Evolutionary conservation across 2,113 vertebrate species (phyloP).

Genomic region (Setophaga kirtlandii): DNA sequence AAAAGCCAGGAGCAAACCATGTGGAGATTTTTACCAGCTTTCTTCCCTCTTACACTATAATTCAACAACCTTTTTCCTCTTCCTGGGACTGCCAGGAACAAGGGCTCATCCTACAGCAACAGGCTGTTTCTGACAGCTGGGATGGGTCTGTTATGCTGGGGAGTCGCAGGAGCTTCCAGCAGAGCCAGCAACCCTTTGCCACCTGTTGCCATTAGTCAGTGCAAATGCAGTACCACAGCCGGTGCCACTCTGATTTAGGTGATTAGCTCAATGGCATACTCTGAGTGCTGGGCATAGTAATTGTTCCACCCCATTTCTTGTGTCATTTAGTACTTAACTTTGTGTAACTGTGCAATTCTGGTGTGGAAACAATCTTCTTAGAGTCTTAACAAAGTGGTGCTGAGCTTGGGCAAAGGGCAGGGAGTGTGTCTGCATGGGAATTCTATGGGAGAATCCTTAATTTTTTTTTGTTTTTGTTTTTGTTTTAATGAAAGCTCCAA

Average conservation of each 20-base stretch:
- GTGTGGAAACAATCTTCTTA: background rate
- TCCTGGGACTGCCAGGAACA: background rate
- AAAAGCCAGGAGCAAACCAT: background rate
- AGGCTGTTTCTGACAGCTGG: background rate
- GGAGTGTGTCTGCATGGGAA: background rate
- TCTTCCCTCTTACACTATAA: background rate
- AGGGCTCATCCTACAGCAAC: background rate
- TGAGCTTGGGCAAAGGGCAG: background rate
- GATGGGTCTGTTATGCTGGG: background rate
- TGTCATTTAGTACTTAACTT: background rate
- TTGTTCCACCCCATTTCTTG: background rate
- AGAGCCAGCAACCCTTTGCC: background rate
- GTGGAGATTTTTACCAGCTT: background rate
- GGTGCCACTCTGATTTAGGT: fast-evolving
- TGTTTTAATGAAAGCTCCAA: background rate
- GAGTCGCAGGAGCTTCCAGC: background rate
- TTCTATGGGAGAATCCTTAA: background rate
- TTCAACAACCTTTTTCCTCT: background rate
- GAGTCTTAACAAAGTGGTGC: background rate
- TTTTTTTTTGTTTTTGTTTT: no score
- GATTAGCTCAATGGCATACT: fast-evolving
- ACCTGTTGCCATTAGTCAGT: background rate
- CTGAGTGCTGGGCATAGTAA: background rate
- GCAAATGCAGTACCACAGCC: no score
- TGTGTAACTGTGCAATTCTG: background rate